Evolutionary conservation across 2,797 vertebrate species (phyloP), one percentile per base, ranked within the genome.

Genomic region (Okamejei kenojei): DNA sequence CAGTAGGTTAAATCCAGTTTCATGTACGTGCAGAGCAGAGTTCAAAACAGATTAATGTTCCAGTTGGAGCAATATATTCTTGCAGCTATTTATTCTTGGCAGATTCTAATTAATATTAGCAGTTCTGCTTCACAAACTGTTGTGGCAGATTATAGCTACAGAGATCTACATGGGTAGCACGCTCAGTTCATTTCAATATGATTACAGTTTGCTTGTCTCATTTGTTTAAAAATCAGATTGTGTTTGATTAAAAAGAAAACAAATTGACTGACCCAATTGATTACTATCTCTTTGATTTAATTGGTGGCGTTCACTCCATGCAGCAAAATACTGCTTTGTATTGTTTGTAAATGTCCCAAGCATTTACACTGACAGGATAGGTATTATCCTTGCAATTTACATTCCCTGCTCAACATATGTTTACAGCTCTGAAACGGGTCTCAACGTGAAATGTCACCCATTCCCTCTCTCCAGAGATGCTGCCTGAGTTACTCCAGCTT

Each of bases 21-120:
- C 15, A 6, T 74, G 74, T 54, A 54, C 45, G 23, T 91, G 90
- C 35, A 90, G 45, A 90, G 32, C 63, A 17, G 32, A 71, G 68
- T 71, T 38, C 63, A 88, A 74, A 91, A 63, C 35, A 54, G 86
- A 90, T 71, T 71, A 71, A 90, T 91, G 90, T 54, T 91, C 54
- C 38, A 91, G 26, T 54, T 73, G 26, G 38, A 91, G 32, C 10
- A 17, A 13, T 91, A 45, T 29, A 54, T 91, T 29, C 21, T 74
- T 29, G 23, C 90, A 54, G 71, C 26, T 54, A 74, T 74, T 21
- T 71, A 15, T 91, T 54, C 68, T 91, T 21, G 11, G 26, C 35
- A 74, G 21, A 54, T 29, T 54, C 0, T 71, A 21, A 74, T 74
- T 74, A 74, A 45, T 71, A 26, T 65, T 45, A 45, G 23, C 23